Percentiles rank a stretch among this genome's conserved stretches.
phyloP scores from a whole-genome alignment of 2,888 invertebrate species.

The Eilema sororculum region DNA sequence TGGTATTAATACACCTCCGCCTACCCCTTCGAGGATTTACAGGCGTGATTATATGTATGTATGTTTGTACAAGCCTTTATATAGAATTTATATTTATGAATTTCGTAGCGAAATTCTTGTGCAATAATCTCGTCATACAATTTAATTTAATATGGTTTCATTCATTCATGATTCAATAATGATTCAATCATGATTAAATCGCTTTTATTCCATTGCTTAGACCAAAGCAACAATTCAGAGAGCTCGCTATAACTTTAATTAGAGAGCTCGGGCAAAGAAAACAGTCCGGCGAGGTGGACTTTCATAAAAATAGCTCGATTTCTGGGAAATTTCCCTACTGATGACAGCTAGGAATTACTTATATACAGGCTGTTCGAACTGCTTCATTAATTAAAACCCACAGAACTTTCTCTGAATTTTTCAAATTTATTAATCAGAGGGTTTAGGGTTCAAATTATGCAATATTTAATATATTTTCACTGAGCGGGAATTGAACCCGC shows the following conservation, averaged over 20 bases:
- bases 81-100: too few relatives aligned
- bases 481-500: too few relatives aligned
- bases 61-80: too few relatives aligned
- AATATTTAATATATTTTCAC: too few relatives aligned
- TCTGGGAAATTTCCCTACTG: slow-evolving; percentile 44
- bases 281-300: slow-evolving; percentile 62
- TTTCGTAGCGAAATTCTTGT: too few relatives aligned
- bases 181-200: slow-evolving; percentile 2
- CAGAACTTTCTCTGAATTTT: not conserved
- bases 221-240: slow-evolving; percentile 52
- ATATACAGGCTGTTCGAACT: slow-evolving; percentile 8
- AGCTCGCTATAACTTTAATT: slow-evolving; percentile 78
- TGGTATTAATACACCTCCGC: too few relatives aligned
- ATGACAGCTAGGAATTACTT: slow-evolving; percentile 11
- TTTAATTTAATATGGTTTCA: not conserved
- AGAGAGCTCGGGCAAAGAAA: slow-evolving; percentile 75
- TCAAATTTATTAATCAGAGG: not conserved
- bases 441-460: too few relatives aligned
- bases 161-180: too few relatives aligned
- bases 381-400: not conserved
- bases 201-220: slow-evolving; percentile 47
- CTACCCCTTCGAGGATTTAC: too few relatives aligned
- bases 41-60: too few relatives aligned
- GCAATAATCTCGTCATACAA: too few relatives aligned
- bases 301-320: slow-evolving; percentile 65